Percentiles rank a stretch among this genome's conserved stretches.
Evolutionary conservation across 2,113 vertebrate species (phyloP).

Genomic region (Neogobius melanostomus): DNA sequence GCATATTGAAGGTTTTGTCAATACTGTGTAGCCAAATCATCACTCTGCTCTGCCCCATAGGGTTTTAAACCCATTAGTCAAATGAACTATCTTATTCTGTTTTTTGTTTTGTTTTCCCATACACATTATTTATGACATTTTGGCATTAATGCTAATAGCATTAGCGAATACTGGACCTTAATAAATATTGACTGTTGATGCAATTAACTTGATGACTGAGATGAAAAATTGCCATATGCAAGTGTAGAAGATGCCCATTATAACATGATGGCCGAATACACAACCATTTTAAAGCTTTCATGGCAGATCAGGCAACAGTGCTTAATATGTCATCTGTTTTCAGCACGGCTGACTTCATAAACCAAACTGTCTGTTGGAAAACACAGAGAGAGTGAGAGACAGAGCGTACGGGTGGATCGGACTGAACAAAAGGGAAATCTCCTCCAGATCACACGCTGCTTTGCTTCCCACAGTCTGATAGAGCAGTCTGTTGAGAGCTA

Average conservation of each 20-base stretch:
- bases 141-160: no score
- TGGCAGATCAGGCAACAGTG: background rate
- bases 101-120: no score
- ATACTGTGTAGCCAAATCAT: no score
- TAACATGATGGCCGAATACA: background rate
- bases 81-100: no score
- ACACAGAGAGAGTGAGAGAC: slow-evolving; percentile 59
- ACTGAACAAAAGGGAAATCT: slow-evolving; percentile 65
- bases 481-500: slow-evolving; percentile 74
- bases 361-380: slow-evolving; percentile 22
- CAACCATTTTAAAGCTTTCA: background rate
- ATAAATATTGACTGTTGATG: no score
- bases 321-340: background rate
- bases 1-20: no score
- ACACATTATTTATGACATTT: no score
- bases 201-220: background rate
- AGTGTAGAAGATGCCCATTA: background rate
- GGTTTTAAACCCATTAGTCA: no score
- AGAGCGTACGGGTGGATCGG: slow-evolving; percentile 63
- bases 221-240: background rate
- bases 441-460: slow-evolving; percentile 63
- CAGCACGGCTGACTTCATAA: slow-evolving; percentile 19
- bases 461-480: slow-evolving; percentile 64
- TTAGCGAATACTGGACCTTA: no score
- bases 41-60: no score